phyloP scores from a whole-genome alignment of 2,113 vertebrate genomes.

The Ranitomeya variabilis region DNA sequence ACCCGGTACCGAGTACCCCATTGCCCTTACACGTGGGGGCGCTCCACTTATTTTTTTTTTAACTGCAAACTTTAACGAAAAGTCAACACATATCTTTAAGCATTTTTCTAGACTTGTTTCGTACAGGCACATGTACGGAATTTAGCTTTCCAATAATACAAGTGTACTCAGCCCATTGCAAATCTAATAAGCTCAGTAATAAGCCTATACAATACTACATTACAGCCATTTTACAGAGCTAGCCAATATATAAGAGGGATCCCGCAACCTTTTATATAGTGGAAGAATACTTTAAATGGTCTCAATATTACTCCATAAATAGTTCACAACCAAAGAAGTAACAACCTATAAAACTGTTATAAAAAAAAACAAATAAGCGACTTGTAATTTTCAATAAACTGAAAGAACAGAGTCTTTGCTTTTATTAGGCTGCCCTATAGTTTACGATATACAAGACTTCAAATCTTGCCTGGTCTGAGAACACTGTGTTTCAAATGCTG shows the following conservation, averaged over 20 bases:
- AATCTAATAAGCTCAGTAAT: not conserved
- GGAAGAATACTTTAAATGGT: not conserved
- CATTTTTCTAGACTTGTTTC: not conserved
- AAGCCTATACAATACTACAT: not conserved
- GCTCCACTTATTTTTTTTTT: too few species aligned
- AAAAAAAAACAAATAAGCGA: not conserved
- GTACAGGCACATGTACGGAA: not conserved
- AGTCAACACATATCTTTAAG: too few species aligned
- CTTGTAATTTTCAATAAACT: conserved; percentile 44
- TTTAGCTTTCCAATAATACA: not conserved
- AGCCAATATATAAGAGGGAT: not conserved
- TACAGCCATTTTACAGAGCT: not conserved
- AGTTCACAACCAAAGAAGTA: conserved; percentile 27
- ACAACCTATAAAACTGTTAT: conserved; percentile 16
- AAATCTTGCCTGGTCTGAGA: conserved; percentile 13
- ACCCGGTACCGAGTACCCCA: too few species aligned
- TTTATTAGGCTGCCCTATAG: conserved; percentile 44
- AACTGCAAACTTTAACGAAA: too few species aligned
- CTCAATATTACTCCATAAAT: conserved; percentile 21
- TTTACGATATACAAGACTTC: conserved; percentile 44
- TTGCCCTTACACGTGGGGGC: too few species aligned
- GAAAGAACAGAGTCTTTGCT: conserved; percentile 20
- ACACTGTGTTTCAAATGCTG: conserved; percentile 31
- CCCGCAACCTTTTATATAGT: not conserved
- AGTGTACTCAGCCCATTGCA: not conserved